Conservation (phyloP, 2,888 invertebrate genomes). For the Clostera curtula region DNA sequence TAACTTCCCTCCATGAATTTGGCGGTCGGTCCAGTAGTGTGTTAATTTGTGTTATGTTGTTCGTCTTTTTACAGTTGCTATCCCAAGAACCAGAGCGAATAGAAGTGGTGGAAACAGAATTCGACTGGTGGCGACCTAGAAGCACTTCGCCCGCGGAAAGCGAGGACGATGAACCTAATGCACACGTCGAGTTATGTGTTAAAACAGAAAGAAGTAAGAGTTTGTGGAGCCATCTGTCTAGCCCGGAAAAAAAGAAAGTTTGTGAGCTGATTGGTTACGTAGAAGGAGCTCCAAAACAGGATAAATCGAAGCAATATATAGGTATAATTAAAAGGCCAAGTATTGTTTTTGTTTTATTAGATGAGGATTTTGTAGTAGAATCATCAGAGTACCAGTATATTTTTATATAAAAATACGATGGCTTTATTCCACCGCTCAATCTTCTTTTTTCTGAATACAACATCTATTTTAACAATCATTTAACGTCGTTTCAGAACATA, state of each 20-base stretch:
- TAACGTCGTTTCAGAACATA: constrained; percentile 76
- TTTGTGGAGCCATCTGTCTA: constrained; percentile 77
- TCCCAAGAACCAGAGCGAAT: constrained; percentile 60
- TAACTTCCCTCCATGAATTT: too few relatives aligned
- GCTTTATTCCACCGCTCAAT: too few relatives aligned
- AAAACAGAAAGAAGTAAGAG: constrained; percentile 69
- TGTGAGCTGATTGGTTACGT: constrained; percentile 78
- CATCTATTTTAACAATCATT: neutral
- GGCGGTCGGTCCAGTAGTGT: too few relatives aligned
- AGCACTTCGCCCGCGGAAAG: constrained; percentile 38
- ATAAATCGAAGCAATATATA: constrained; percentile 73
- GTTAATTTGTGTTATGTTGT: too few relatives aligned
- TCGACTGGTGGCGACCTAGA: constrained; percentile 62
- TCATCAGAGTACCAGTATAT: too few relatives aligned
- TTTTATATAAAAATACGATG: too few relatives aligned
- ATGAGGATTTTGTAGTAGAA: too few relatives aligned
- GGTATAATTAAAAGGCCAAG: too few relatives aligned
- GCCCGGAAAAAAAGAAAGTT: constrained; percentile 76
- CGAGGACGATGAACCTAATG: constrained; percentile 28
- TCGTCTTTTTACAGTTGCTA: constrained; percentile 37
- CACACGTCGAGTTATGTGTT: constrained; percentile 62
- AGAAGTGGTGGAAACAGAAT: constrained; percentile 62
- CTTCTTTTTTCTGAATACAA: too few relatives aligned
- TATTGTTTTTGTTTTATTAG: too few relatives aligned
- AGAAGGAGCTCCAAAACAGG: constrained; percentile 66